Evolutionary conservation across 1,140 invertebrate species (phyloP), one percentile per base, ranked within the genome.

Genomic region (Penaeus chinensis): DNA sequence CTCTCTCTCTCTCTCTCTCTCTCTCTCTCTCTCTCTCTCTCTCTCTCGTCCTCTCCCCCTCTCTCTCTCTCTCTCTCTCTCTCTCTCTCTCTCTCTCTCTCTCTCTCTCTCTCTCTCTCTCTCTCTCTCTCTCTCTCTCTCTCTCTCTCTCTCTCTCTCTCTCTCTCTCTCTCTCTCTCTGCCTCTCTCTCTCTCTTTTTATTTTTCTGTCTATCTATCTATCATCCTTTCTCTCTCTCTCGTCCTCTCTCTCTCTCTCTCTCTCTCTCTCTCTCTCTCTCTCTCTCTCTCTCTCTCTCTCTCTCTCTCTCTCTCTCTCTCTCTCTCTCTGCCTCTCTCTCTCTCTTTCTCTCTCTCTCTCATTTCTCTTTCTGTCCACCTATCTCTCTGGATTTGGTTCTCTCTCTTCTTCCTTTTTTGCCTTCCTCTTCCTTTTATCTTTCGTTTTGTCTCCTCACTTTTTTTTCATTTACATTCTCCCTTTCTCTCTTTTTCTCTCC

Each of bases 1-100:
- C n/a, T 24, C 16, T 78, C 27, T 78, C 24, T 76, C 20, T 78
- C 76, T 78, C 27, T 78, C 76, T 78, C 76, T 78, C 76, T 78
- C 76, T 78, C 76, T 78, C 47, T 42, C 47, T 42, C 47, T 42
- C 47, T 42, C 47, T 42, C 19, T 76, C 71, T 76, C 76, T 78
- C 16, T 78, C 24, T 37, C 16, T 78, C 76, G 37, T 19, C 42
- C 10, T 47, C 27, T 78, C 24, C 5, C 16, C 42, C 76, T 78
- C 20, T 16, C 22, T 78, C 76, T 13, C 7, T 10, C 27, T 78
- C 20, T 32, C 37, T 78, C 10, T 78, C 7, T 78, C 16, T 42
- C 7, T 77, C 27, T 19, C 20, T 78, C 27, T 78, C 16, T 74
- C 18, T 74, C 2, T 74, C 18, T 74, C 71, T 18, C 71, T 66